A percentile compares a stretch with the other conserved stretches of the same genome.
Evolutionary conservation across 2,113 vertebrate genomes (phyloP).

Genomic region (Corydoras sp.): DNA sequence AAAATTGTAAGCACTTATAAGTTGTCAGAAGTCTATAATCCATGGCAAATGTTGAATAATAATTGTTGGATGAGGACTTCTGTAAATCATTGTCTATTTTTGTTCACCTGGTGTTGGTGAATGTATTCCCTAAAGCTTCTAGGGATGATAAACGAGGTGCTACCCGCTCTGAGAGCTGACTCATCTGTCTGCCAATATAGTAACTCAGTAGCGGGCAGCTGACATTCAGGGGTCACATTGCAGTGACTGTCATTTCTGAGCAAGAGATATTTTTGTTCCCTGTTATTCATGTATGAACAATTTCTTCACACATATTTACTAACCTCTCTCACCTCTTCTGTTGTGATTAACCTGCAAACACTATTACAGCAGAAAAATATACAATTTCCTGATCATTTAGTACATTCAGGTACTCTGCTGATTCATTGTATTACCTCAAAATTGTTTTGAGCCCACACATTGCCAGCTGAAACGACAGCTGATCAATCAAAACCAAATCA

Average conservation of each 20-base stretch:
- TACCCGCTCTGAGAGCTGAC: constrained; percentile 39
- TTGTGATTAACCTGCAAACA: background rate
- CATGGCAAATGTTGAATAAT: constrained; percentile 11
- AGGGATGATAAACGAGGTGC: constrained; percentile 43
- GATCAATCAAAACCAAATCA: no score
- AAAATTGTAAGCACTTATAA: no score
- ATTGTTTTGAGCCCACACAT: no score
- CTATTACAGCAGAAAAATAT: no score
- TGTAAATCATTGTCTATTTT: constrained; percentile 38
- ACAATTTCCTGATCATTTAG: no score
- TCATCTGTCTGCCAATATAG: constrained; percentile 43
- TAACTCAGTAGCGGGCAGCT: constrained; percentile 41
- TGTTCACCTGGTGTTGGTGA: constrained; percentile 17
- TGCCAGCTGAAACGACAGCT: no score
- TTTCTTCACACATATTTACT: background rate
- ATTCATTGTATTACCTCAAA: no score
- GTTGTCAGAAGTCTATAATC: background rate
- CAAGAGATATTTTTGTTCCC: constrained; percentile 35
- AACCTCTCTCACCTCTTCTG: background rate
- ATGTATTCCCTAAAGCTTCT: constrained; percentile 27
- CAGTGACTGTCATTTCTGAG: constrained; percentile 32
- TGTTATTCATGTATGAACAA: constrained; percentile 5
- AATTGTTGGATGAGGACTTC: constrained; percentile 22
- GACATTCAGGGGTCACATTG: constrained; percentile 47
- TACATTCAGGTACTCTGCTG: no score